phyloP scores from a whole-genome alignment of 2,113 vertebrate species.

The Poecilia latipinna region DNA sequence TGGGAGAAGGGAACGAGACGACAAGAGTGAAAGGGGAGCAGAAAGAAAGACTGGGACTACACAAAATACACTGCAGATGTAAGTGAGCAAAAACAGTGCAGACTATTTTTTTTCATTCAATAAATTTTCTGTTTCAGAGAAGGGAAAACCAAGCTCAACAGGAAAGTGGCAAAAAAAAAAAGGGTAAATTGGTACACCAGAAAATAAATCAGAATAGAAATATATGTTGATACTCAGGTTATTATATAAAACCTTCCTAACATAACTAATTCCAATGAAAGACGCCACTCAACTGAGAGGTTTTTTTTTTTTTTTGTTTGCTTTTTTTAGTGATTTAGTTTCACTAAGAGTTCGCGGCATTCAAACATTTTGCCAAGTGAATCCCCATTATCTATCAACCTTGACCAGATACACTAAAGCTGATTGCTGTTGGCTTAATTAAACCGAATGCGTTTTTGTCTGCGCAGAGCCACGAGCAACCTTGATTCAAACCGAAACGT shows the following conservation, averaged over 20 bases:
- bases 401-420: background rate
- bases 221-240: background rate
- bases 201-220: background rate
- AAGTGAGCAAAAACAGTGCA: slow-evolving; percentile 28
- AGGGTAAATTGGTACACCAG: slow-evolving; percentile 8
- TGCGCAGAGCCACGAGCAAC: background rate
- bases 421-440: background rate
- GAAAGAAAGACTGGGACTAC: slow-evolving; percentile 50
- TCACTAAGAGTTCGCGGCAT: background rate
- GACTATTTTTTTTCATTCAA: background rate
- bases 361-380: background rate
- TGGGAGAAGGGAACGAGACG: slow-evolving; percentile 49
- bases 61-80: slow-evolving; percentile 44
- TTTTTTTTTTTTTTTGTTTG: background rate
- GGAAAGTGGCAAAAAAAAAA: slow-evolving; percentile 16
- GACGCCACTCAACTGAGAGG: background rate
- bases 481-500: background rate
- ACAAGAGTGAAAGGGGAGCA: slow-evolving; percentile 45
- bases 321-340: background rate
- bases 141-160: slow-evolving; percentile 24
- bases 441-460: background rate
- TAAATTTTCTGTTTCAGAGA: slow-evolving; percentile 25
- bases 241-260: background rate
- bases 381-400: background rate
- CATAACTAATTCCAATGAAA: background rate